Evolutionary conservation across 1,140 invertebrate species (phyloP).

Genomic region (Drosophila athabasca): DNA sequence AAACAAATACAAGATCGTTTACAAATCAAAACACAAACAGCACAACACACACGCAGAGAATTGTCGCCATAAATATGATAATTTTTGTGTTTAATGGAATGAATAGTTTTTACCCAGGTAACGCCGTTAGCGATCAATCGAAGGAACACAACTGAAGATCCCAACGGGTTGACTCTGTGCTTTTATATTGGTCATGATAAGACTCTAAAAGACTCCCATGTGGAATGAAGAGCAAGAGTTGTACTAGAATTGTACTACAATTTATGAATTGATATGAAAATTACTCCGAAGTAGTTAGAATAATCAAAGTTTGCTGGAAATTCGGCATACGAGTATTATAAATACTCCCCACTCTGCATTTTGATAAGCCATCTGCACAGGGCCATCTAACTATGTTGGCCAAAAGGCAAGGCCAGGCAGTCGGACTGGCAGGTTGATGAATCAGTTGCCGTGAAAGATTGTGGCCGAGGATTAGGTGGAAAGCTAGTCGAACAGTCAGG

Average conservation of each 20-base stretch:
- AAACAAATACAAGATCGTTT: slow-evolving; percentile 33
- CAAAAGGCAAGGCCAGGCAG: not conserved
- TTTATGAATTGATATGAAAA: slow-evolving; percentile 45
- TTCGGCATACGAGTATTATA: slow-evolving; percentile 12
- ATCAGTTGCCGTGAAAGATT: slow-evolving; percentile 63
- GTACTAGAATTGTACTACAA: slow-evolving; percentile 1
- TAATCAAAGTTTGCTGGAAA: slow-evolving; percentile 48
- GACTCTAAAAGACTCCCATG: not conserved
- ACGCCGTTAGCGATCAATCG: slow-evolving; percentile 14
- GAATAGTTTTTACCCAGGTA: not conserved
- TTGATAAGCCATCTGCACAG: slow-evolving; percentile 16
- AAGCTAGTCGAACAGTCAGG: slow-evolving; percentile 15
- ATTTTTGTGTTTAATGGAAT: too few species aligned
- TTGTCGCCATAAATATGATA: not conserved
- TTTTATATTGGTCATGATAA: slow-evolving; percentile 44
- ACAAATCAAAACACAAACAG: slow-evolving; percentile 11
- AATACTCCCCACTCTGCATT: slow-evolving; percentile 31
- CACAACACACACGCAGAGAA: slow-evolving; percentile 2
- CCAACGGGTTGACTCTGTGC: not conserved
- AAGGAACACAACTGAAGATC: slow-evolving; percentile 16
- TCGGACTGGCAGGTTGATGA: slow-evolving; percentile 26
- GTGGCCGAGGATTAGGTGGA: slow-evolving; percentile 37
- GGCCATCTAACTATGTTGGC: not conserved
- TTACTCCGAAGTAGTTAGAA: slow-evolving; percentile 49
- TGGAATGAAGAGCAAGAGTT: not conserved